phyloP scores from a whole-genome alignment of 2,113 vertebrate species.

The Suricata suricatta region DNA sequence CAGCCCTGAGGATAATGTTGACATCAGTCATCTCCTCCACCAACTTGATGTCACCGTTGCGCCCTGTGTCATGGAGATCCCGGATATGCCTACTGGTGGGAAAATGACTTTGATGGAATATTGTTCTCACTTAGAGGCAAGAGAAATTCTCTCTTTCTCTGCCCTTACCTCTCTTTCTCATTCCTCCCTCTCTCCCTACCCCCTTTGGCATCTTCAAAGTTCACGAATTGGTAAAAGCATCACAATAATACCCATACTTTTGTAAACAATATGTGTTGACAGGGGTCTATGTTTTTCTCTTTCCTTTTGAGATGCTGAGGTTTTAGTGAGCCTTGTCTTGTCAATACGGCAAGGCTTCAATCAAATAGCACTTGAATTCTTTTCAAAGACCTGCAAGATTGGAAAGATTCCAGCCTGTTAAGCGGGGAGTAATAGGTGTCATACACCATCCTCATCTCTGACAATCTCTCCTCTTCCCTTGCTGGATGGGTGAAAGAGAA shows the following conservation, averaged over 20 bases:
- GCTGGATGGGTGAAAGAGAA: background rate
- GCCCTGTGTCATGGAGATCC: background rate
- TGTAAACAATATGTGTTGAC: slow-evolving; percentile 27
- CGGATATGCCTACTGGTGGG: background rate
- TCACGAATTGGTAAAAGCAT: background rate
- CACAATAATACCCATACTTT: background rate
- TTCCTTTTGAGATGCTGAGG: slow-evolving; percentile 34
- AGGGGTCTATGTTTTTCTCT: slow-evolving; percentile 21
- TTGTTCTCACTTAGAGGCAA: background rate
- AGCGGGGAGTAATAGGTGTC: slow-evolving; percentile 28
- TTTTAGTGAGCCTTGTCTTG: slow-evolving; percentile 32
- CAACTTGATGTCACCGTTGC: background rate
- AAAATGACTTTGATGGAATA: background rate
- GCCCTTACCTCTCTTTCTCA: background rate
- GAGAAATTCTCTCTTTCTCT: background rate
- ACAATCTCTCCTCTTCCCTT: background rate
- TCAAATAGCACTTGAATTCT: slow-evolving; percentile 56
- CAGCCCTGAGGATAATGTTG: background rate
- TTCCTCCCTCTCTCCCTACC: background rate
- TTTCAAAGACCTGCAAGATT: slow-evolving; percentile 54
- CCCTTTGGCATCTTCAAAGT: background rate
- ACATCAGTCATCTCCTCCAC: background rate
- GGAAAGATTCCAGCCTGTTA: slow-evolving; percentile 38
- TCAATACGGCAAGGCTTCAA: slow-evolving; percentile 4
- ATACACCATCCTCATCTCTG: background rate